A percentile compares a stretch with the other conserved stretches of the same genome.
These are phyloP conservation scores for Andrena camellia DNA, from an alignment of 2,888 invertebrate genomes.

Conservation along the genomic window DNA sequence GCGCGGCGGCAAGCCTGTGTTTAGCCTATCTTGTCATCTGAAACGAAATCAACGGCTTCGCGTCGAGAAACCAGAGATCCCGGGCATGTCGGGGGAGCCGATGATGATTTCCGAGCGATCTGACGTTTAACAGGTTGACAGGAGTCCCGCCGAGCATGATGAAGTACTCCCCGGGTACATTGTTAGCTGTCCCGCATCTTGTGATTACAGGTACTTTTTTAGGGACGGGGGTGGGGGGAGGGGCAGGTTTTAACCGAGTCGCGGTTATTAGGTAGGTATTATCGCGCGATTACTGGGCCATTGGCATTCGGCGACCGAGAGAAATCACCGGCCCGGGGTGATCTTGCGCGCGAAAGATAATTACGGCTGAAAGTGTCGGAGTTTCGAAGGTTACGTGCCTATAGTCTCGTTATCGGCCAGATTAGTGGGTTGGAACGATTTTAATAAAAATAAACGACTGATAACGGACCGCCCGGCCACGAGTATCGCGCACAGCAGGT, in stretches of 20 bases:
- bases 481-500: neutral
- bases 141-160: slow-evolving; percentile 17
- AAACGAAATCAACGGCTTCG: slow-evolving; percentile 37
- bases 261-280: slow-evolving; percentile 15
- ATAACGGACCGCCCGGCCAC: neutral
- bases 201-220: slow-evolving; percentile 53
- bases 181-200: slow-evolving; percentile 27
- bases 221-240: neutral
- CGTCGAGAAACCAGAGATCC: neutral
- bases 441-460: slow-evolving; percentile 23
- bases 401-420: slow-evolving; percentile 50
- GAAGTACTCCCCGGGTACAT: slow-evolving; percentile 6
- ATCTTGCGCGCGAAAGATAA: slow-evolving; percentile 26
- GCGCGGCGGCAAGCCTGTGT: slow-evolving; percentile 53
- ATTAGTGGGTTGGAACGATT: slow-evolving; percentile 58
- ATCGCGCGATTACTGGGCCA: slow-evolving; percentile 55
- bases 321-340: slow-evolving; percentile 7
- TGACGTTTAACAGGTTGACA: slow-evolving; percentile 52
- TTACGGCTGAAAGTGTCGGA: neutral
- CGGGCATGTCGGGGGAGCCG: neutral
- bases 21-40: slow-evolving; percentile 48
- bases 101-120: slow-evolving; percentile 18
- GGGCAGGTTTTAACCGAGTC: slow-evolving; percentile 17
- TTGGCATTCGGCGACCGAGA: slow-evolving; percentile 31
- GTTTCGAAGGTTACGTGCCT: slow-evolving; percentile 47